Conservation (phyloP, 2,113 vertebrate genomes). For the Eurypyga helias region DNA sequence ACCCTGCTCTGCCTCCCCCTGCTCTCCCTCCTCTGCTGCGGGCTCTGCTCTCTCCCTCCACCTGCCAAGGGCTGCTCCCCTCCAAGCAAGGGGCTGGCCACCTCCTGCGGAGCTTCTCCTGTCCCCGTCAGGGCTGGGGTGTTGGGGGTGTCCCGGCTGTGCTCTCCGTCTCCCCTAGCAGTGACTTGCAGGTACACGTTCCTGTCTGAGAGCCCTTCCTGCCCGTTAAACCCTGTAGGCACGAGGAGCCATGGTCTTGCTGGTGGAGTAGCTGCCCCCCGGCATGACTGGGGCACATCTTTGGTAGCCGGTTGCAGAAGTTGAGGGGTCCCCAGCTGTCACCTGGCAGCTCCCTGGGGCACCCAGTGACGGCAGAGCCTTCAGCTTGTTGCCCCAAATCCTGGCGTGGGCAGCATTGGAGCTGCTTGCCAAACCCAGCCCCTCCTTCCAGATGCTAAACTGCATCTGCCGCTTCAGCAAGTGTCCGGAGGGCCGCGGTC, state of each 20-base stretch:
- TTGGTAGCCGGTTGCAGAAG: neutral
- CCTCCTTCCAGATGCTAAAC: neutral
- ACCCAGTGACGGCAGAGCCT: neutral
- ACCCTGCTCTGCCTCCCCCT: constrained; percentile 20
- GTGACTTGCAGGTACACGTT: rapidly evolving
- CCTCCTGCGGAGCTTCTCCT: neutral
- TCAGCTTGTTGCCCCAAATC: neutral
- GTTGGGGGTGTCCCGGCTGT: neutral
- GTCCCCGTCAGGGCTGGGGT: neutral
- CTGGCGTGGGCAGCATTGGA: neutral
- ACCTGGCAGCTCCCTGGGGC: neutral
- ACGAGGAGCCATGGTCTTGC: rapidly evolving
- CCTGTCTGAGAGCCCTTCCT: neutral
- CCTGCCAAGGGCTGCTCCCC: neutral
- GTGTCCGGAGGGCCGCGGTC: neutral
- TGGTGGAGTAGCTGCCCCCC: neutral
- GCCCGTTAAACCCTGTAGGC: rapidly evolving
- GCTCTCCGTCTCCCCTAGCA: neutral
- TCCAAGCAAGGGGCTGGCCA: neutral
- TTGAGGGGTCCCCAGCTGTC: neutral
- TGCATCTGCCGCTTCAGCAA: neutral
- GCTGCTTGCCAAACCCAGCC: neutral
- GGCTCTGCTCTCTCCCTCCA: constrained; percentile 33
- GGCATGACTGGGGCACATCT: rapidly evolving
- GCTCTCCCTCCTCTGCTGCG: neutral